phyloP scores from a whole-genome alignment of 2,888 invertebrate species.

The Limnephilus lunatus region DNA sequence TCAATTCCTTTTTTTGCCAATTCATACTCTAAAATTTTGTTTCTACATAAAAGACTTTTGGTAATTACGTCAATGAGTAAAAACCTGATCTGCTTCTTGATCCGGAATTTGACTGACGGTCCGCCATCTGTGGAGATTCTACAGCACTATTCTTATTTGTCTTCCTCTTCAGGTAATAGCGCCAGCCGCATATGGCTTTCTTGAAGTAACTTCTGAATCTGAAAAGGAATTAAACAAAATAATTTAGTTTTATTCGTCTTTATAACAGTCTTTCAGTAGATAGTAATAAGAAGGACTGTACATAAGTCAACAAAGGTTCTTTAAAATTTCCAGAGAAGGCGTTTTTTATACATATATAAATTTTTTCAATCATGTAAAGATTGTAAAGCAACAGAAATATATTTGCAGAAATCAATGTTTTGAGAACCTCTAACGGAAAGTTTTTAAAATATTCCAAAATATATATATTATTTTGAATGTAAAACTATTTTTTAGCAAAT shows the following conservation, averaged over 20 bases:
- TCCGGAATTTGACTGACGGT: slow-evolving; percentile 77
- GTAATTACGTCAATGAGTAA: slow-evolving; percentile 80
- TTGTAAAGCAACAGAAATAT: too few species aligned
- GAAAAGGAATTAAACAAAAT: slow-evolving; percentile 23
- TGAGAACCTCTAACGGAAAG: too few species aligned
- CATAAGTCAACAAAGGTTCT: too few species aligned
- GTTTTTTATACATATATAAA: too few species aligned
- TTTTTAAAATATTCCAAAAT: too few species aligned
- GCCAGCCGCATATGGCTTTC: slow-evolving; percentile 82
- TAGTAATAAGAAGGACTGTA: too few species aligned
- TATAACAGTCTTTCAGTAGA: too few species aligned
- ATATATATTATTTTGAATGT: too few species aligned
- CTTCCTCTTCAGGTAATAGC: slow-evolving; percentile 70
- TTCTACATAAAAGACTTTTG: slow-evolving; percentile 51
- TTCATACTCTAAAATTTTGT: not conserved
- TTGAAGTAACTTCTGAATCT: slow-evolving; percentile 86
- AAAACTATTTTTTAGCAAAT: too few species aligned
- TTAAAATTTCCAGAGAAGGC: too few species aligned
- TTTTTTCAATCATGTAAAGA: too few species aligned
- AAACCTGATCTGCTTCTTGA: slow-evolving; percentile 80
- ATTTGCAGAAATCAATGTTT: too few species aligned
- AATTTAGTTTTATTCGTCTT: not conserved
- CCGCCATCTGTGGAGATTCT: slow-evolving; percentile 74
- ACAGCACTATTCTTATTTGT: slow-evolving; percentile 69
- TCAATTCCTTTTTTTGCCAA: not conserved